Conservation (phyloP, 2,888 invertebrate genomes). For the Drosophila testacea region DNA sequence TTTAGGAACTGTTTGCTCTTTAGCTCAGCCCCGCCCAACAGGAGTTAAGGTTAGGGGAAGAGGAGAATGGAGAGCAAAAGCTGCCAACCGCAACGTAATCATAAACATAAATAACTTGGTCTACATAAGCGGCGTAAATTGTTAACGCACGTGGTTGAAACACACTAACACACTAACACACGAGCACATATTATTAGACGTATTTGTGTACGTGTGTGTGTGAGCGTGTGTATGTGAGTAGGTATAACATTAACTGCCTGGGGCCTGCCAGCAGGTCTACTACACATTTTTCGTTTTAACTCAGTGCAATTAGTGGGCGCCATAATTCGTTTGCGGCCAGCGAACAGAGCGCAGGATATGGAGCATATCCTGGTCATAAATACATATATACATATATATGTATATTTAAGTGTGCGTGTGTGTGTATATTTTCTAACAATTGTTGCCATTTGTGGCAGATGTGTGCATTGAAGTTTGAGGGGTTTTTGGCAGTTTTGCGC, state of each 20-base stretch:
- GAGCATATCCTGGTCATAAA: slow-evolving; percentile 67
- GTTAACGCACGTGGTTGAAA: slow-evolving; percentile 64
- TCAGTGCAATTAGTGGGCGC: slow-evolving; percentile 71
- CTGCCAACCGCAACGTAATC: slow-evolving; percentile 71
- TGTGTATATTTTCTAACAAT: slow-evolving; percentile 36
- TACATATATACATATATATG: slow-evolving; percentile 35
- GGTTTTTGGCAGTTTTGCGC: slow-evolving; percentile 21
- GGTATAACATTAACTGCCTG: slow-evolving; percentile 56
- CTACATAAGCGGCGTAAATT: slow-evolving; percentile 69
- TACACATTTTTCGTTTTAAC: slow-evolving; percentile 78
- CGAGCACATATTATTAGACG: slow-evolving; percentile 3
- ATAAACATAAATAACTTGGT: slow-evolving; percentile 77
- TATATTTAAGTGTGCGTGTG: slow-evolving; percentile 6
- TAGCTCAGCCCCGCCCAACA: not conserved
- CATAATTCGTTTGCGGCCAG: slow-evolving; percentile 75
- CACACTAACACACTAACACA: slow-evolving; percentile 22
- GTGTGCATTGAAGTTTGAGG: slow-evolving; percentile 21
- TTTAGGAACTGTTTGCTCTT: slow-evolving; percentile 12
- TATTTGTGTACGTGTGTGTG: slow-evolving; percentile 2
- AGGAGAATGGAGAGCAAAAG: slow-evolving; percentile 32
- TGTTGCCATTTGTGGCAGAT: slow-evolving; percentile 67
- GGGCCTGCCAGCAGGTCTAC: slow-evolving; percentile 49
- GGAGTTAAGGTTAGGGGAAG: not conserved
- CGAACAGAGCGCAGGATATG: slow-evolving; percentile 61
- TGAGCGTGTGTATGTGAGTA: slow-evolving; percentile 19